Evolutionary conservation across 2,888 invertebrate genomes (phyloP).

Genomic region (Amphipoea lucens): DNA sequence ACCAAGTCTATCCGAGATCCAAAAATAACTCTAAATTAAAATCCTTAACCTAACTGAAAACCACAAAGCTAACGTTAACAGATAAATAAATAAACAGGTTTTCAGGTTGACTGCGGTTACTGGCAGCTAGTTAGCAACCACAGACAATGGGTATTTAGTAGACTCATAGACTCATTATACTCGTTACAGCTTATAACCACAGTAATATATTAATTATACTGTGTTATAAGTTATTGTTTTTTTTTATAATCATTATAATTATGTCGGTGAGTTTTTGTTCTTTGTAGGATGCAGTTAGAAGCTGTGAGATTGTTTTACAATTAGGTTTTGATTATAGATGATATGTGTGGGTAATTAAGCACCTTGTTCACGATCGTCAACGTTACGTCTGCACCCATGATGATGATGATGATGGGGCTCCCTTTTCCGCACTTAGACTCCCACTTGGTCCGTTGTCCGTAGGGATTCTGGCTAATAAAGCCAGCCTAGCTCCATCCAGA

Average conservation of each 20-base stretch:
- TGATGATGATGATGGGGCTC: too few relatives aligned
- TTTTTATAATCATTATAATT: slow-evolving; percentile 30
- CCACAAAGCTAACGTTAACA: slow-evolving; percentile 12
- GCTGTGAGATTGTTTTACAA: not conserved
- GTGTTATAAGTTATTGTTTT: slow-evolving; percentile 52
- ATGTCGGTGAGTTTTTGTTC: not conserved
- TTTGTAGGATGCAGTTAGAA: not conserved
- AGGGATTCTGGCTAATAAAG: too few relatives aligned
- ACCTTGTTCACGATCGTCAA: not conserved
- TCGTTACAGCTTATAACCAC: slow-evolving; percentile 37
- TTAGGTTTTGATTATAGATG: not conserved
- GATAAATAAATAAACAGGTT: slow-evolving; percentile 27
- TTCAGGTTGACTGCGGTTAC: slow-evolving; percentile 24
- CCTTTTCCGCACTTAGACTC: too few relatives aligned
- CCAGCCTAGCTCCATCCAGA: too few relatives aligned
- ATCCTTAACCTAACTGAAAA: slow-evolving; percentile 23
- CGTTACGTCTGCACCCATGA: too few relatives aligned
- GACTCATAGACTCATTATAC: slow-evolving; percentile 9
- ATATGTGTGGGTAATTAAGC: not conserved
- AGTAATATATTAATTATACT: too few relatives aligned
- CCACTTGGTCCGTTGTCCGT: too few relatives aligned
- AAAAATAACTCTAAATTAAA: slow-evolving; percentile 12
- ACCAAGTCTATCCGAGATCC: not conserved
- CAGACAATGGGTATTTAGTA: slow-evolving; percentile 49
- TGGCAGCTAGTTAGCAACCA: slow-evolving; percentile 12